phyloP scores from a whole-genome alignment of 2,113 vertebrate species.

The Glaucidium brasilianum region DNA sequence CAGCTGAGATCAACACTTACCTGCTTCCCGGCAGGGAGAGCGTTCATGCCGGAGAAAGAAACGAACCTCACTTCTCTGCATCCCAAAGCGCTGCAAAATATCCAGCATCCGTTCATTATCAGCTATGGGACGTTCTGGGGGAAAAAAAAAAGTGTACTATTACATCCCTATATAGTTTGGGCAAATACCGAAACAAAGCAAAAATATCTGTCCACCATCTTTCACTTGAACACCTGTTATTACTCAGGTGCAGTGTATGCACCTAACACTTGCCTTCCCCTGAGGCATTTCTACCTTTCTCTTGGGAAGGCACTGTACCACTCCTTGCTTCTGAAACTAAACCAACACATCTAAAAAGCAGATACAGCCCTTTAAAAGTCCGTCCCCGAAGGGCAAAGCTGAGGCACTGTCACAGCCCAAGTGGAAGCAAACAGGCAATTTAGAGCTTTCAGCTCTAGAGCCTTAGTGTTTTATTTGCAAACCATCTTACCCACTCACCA shows the following conservation, averaged over 20 bases:
- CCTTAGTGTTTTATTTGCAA: not conserved
- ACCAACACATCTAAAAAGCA: not conserved
- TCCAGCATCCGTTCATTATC: constrained; percentile 92
- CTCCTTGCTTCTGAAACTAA: not conserved
- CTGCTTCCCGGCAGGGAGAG: constrained; percentile 77
- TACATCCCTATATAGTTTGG: not conserved
- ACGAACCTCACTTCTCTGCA: constrained; percentile 86
- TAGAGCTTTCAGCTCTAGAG: not conserved
- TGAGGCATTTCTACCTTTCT: not conserved
- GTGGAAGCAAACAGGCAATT: not conserved
- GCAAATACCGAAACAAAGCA: not conserved
- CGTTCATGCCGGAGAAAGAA: constrained; percentile 93
- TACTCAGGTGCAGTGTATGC: no score
- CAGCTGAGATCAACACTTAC: constrained; percentile 60
- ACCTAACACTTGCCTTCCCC: not conserved
- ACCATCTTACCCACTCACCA: not conserved
- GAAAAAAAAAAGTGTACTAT: not conserved
- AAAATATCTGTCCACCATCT: not conserved
- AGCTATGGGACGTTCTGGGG: constrained; percentile 88
- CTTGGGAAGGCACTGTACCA: not conserved
- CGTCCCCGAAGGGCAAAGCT: not conserved
- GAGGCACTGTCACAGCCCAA: rapidly evolving
- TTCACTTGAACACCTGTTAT: not conserved
- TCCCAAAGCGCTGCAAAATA: constrained; percentile 87
- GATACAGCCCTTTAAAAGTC: not conserved